Percentiles rank a stretch among this genome's conserved stretches.
Evolutionary conservation across 92 coral and sea anemone genomes (phyloP).

Genomic region (Actinernus sp.): DNA sequence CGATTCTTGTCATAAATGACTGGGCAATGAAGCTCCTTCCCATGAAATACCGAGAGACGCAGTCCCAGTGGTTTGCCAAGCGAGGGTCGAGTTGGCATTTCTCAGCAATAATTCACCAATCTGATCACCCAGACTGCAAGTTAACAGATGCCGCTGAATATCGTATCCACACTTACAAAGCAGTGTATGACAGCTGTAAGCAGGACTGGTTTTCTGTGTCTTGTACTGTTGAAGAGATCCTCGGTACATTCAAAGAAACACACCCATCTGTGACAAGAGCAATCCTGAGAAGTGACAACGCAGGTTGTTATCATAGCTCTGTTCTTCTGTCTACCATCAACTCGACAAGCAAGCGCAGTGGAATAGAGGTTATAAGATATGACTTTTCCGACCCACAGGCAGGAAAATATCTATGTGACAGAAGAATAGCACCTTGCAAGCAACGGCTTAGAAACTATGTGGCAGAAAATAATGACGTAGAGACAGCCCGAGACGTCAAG

Average conservation of each 20-base stretch:
- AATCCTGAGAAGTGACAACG: constrained; percentile 36
- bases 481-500: constrained; percentile 36
- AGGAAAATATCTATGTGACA: constrained; percentile 50
- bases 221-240: constrained; percentile 37
- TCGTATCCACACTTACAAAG: constrained; percentile 38
- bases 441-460: constrained; percentile 37
- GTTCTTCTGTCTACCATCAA: constrained; percentile 55
- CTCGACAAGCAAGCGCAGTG: constrained; percentile 18
- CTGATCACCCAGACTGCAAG: constrained; percentile 45
- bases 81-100: constrained; percentile 58
- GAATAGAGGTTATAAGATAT: constrained; percentile 36
- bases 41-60: constrained; percentile 52
- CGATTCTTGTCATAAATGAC: constrained; percentile 49
- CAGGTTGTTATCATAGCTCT: constrained; percentile 48
- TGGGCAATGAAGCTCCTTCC: constrained; percentile 68
- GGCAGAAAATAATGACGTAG: constrained; percentile 39
- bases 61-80: constrained; percentile 53
- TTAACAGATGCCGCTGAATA: not conserved
- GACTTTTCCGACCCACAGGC: constrained; percentile 59
- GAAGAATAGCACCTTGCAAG: constrained; percentile 47
- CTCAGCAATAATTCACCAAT: constrained; percentile 41
- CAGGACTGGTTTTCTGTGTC: constrained; percentile 66
- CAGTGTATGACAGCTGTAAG: constrained; percentile 14
- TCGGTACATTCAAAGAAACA: constrained; percentile 14
- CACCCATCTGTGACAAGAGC: constrained; percentile 41